Evolutionary conservation across 2,888 invertebrate species (phyloP).

Genomic region (Ochropleura plecta): DNA sequence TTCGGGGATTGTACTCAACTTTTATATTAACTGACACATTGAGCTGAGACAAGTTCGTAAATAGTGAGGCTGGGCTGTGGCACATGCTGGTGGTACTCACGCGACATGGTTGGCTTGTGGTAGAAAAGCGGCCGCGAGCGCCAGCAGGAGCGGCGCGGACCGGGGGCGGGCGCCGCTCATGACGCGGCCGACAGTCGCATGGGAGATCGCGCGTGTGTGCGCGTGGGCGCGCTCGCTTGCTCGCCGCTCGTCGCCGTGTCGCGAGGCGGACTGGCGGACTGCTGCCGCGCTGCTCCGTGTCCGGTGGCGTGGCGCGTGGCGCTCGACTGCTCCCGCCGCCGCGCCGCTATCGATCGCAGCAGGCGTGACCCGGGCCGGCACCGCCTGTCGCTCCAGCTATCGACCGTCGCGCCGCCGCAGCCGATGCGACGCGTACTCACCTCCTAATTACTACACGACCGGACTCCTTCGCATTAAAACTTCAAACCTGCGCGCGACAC

Average conservation of each 20-base stretch:
- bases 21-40: constrained; percentile 55
- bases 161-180: constrained; percentile 91
- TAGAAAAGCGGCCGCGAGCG: constrained; percentile 91
- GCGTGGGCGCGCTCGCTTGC: constrained; percentile 60
- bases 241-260: constrained; percentile 74
- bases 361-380: constrained; percentile 86
- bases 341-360: constrained; percentile 81
- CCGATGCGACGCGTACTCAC: constrained; percentile 82
- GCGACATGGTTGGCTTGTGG: constrained; percentile 91
- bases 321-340: constrained; percentile 84
- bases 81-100: constrained; percentile 86
- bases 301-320: constrained; percentile 73
- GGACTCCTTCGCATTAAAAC: constrained; percentile 80
- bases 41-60: constrained; percentile 35
- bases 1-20: constrained; percentile 64
- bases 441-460: constrained; percentile 81
- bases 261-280: constrained; percentile 77
- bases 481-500: constrained; percentile 79
- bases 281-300: constrained; percentile 70
- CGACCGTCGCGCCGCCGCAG: constrained; percentile 86
- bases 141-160: constrained; percentile 91
- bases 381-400: constrained; percentile 86
- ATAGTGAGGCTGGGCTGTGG: constrained; percentile 32
- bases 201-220: constrained; percentile 76
- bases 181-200: constrained; percentile 85